Conservation (phyloP, 2,888 invertebrate genomes). For the Allolobophora icterica region DNA sequence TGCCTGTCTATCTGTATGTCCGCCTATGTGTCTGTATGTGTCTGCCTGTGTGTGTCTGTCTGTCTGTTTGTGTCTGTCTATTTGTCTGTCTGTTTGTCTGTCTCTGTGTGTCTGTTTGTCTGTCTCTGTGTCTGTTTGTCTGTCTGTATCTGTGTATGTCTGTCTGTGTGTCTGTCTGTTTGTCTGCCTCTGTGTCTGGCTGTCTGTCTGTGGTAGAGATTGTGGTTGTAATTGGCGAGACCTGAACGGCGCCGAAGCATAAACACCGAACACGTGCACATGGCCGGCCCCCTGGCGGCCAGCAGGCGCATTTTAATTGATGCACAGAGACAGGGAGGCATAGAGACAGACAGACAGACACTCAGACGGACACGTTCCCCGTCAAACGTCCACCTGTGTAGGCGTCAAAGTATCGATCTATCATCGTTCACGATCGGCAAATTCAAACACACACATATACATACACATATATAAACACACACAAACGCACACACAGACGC, state of each 20-base stretch:
- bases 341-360: neutral
- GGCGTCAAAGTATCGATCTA: constrained; percentile 14
- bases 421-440: neutral
- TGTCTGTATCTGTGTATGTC: neutral
- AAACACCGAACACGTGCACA: neutral
- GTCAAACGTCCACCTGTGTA: constrained; percentile 8
- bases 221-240: neutral
- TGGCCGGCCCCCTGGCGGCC: neutral
- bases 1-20: neutral
- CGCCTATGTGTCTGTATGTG: neutral
- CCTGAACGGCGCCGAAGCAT: constrained; percentile 2
- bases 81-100: neutral
- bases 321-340: neutral
- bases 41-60: neutral
- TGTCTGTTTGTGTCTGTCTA: neutral
- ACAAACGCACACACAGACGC: too few relatives aligned
- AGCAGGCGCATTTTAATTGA: neutral
- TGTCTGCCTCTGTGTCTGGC: neutral
- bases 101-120: neutral
- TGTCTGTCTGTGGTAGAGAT: neutral
- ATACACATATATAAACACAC: neutral
- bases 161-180: neutral
- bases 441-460: neutral
- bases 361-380: neutral
- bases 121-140: neutral